Evolutionary conservation across 2,113 vertebrate species (phyloP).

Genomic region (Meleagris gallopavo): DNA sequence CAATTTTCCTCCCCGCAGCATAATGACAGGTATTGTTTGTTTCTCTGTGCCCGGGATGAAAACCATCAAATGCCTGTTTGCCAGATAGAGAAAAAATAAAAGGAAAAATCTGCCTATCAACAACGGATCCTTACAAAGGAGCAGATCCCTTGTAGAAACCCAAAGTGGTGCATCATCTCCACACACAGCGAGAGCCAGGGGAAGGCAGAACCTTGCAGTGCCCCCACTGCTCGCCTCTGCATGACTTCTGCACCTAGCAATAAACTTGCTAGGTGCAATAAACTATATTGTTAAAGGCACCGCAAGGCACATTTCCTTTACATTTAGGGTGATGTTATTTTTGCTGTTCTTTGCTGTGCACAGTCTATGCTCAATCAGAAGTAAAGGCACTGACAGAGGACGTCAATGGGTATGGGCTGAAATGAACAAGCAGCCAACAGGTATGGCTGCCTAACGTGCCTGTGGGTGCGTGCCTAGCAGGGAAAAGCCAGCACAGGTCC

Average conservation of each 20-base stretch:
- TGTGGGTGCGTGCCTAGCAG: not conserved
- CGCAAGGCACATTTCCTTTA: not conserved
- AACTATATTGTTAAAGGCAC: not conserved
- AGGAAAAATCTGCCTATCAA: not conserved
- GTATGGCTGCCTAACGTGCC: not conserved
- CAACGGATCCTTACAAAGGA: not conserved
- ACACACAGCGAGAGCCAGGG: accelerated
- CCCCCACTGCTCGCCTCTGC: too few species aligned
- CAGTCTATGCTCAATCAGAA: not conserved
- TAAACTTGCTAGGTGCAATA: too few species aligned
- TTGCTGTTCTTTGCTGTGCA: not conserved
- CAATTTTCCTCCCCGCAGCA: accelerated
- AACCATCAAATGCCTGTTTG: not conserved
- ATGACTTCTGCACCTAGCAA: not conserved
- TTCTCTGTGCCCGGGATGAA: slow-evolving; percentile 24
- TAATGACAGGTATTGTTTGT: slow-evolving; percentile 3
- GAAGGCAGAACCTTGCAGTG: not conserved
- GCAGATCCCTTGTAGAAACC: slow-evolving; percentile 2
- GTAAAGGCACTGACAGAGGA: not conserved
- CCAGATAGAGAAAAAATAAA: slow-evolving; percentile 1
- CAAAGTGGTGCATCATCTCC: not conserved
- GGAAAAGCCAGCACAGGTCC: not conserved
- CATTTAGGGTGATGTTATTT: not conserved
- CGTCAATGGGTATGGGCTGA: not conserved
- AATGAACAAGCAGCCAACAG: not conserved